These are phyloP conservation scores for Neosalanx taihuensis DNA, from an alignment of 2,797 vertebrate species.

Conservation along the genomic window DNA sequence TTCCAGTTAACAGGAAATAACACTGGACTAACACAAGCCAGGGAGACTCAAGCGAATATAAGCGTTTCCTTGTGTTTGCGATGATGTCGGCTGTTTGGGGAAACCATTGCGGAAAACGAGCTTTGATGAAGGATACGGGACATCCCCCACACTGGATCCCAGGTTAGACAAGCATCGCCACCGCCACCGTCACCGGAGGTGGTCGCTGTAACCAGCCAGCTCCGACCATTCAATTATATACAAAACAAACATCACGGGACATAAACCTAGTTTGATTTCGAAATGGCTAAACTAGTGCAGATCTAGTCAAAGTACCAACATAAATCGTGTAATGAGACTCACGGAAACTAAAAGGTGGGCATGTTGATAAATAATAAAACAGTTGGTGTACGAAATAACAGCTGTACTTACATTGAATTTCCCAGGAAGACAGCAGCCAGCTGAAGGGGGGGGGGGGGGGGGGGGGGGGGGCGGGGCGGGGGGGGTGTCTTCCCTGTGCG, in stretches of 20 bases:
- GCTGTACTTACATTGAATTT: constrained; percentile 37
- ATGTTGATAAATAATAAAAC: background rate
- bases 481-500: constrained; percentile 2
- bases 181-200: background rate
- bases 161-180: background rate
- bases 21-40: constrained; percentile 37
- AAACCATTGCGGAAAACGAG: constrained; percentile 9
- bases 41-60: constrained; percentile 1
- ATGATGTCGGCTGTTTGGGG: background rate
- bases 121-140: background rate
- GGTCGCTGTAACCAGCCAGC: background rate
- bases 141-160: background rate
- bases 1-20: constrained; percentile 41
- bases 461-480: background rate
- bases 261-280: background rate
- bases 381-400: background rate
- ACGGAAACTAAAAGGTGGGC: background rate
- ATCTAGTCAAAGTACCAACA: background rate
- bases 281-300: background rate
- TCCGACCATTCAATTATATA: background rate
- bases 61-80: constrained; percentile 44
- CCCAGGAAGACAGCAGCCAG: background rate
- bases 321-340: background rate
- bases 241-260: constrained; percentile 7
- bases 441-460: no score